Conservation (phyloP, 2,113 vertebrate genomes). For the Pycnonotus jocosus region DNA sequence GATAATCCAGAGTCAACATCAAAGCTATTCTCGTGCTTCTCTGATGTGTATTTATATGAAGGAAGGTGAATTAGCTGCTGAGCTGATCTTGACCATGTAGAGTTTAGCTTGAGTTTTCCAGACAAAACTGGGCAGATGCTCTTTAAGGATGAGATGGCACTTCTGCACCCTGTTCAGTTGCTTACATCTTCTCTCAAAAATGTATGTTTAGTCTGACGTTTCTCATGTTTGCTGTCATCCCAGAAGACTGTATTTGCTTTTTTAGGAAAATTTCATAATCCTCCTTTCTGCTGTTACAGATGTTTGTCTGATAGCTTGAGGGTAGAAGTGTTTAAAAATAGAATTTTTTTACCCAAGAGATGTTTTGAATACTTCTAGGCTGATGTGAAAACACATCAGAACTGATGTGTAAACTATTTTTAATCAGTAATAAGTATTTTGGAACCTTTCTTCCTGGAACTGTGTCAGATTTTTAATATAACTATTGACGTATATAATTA, state of each 20-base stretch:
- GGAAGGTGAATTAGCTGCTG: background rate
- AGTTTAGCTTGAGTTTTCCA: background rate
- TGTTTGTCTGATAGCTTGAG: background rate
- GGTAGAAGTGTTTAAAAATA: slow-evolving; percentile 36
- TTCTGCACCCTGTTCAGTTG: background rate
- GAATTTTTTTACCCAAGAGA: background rate
- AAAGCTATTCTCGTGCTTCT: background rate
- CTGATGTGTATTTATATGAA: background rate
- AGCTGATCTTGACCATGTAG: background rate
- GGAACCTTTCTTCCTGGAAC: background rate
- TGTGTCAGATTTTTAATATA: background rate
- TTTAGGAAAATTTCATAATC: slow-evolving; percentile 28
- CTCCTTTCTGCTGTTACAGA: background rate
- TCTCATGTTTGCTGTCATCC: slow-evolving; percentile 26
- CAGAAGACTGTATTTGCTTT: slow-evolving; percentile 9
- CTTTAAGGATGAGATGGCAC: slow-evolving; percentile 1
- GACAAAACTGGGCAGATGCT: background rate
- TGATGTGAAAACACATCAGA: background rate
- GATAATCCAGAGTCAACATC: background rate
- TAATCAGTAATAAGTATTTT: background rate
- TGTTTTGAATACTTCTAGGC: slow-evolving; percentile 13
- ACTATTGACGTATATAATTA: background rate
- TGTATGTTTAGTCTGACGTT: slow-evolving; percentile 60
- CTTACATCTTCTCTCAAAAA: slow-evolving; percentile 48
- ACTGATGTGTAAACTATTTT: background rate